Evolutionary conservation across 2,888 invertebrate genomes (phyloP).

Genomic region (Papilio protenor): DNA sequence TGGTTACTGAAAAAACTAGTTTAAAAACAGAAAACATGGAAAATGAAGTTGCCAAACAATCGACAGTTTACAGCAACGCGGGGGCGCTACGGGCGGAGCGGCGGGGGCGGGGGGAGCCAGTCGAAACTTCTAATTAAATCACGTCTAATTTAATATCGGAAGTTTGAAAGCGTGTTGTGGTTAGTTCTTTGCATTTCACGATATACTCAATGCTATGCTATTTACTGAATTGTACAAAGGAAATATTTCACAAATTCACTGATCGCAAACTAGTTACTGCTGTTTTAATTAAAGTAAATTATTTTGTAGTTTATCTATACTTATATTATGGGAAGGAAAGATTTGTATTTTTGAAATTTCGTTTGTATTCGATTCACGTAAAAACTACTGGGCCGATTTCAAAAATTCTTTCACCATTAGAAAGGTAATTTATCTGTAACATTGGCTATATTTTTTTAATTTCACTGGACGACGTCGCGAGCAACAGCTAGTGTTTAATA

Average conservation of each 20-base stretch:
- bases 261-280: no score
- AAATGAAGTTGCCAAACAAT: neutral
- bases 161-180: neutral
- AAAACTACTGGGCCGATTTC: no score
- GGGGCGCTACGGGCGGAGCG: neutral
- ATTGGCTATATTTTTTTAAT: no score
- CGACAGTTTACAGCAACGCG: neutral
- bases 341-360: no score
- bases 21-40: neutral
- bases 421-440: no score
- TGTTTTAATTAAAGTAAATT: no score
- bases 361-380: no score
- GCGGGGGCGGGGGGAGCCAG: neutral
- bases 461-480: no score
- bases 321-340: no score
- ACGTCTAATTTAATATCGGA: constrained; percentile 9
- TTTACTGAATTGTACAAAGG: neutral
- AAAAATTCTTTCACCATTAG: no score
- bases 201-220: neutral
- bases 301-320: no score
- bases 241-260: neutral
- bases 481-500: no score
- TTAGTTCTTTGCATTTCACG: neutral
- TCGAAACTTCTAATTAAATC: constrained; percentile 23
- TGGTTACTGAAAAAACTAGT: neutral